Evolutionary conservation across 2,797 vertebrate genomes (phyloP).

Genomic region (Morelia viridis): DNA sequence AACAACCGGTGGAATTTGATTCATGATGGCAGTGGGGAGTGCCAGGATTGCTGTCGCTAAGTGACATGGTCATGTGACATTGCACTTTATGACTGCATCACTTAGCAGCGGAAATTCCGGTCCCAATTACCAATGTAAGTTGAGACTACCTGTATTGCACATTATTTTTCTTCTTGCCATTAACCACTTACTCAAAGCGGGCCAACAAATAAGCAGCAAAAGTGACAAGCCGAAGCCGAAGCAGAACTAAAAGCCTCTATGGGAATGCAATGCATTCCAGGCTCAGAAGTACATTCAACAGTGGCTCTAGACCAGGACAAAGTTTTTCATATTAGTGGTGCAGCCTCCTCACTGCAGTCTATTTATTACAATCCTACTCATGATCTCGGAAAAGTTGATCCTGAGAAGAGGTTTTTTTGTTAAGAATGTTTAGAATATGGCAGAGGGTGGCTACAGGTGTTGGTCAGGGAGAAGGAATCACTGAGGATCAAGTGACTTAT

Average conservation of each 20-base stretch:
- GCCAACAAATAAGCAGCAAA: neutral
- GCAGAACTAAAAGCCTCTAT: neutral
- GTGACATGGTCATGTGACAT: too few species aligned
- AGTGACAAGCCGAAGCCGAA: neutral
- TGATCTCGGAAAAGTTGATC: neutral
- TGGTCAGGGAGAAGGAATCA: neutral
- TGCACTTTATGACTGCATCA: too few species aligned
- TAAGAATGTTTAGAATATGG: neutral
- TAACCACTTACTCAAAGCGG: neutral
- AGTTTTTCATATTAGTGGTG: neutral
- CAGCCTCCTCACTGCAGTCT: neutral
- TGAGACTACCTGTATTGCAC: neutral
- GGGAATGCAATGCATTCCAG: neutral
- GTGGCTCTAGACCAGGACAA: neutral
- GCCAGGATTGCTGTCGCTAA: too few species aligned
- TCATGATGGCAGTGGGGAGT: too few species aligned
- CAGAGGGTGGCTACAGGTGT: neutral
- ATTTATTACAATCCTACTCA: neutral
- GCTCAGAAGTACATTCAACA: neutral
- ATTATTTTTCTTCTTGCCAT: neutral
- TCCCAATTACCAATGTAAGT: too few species aligned
- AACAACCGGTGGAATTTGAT: too few species aligned
- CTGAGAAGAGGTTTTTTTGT: neutral
- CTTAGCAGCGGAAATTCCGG: too few species aligned
- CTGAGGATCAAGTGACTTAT: neutral